Evolutionary conservation across 2,888 invertebrate genomes (phyloP), one percentile per base, ranked within the genome.

Genomic region (Scrobipalpa atriplicella): DNA sequence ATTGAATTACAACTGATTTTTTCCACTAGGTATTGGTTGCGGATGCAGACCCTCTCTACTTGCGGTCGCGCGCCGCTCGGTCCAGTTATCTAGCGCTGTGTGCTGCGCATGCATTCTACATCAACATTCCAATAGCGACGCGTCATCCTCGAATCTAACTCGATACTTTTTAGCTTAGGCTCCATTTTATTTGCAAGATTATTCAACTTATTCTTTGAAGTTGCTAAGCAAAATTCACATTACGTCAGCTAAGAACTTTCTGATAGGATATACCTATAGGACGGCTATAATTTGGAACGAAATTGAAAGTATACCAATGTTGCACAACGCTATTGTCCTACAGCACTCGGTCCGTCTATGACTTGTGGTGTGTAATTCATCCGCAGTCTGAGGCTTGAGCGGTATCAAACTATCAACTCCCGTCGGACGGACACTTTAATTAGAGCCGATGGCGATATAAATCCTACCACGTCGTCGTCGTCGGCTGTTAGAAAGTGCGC

Each of bases 321-420:
- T 88, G 80, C 86, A 82, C 80, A 88, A 87, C 78, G 75, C 83
- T 72, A 87, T 89, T 89, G 88, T 88, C 83, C 83, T 79, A 80
- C 73, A 71, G 73, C 74, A 71, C 71, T 72, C 71, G 74, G 72
- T 73, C 67, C 71, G 73, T 75, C 68, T 56, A 67, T 66, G 67
- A 75, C 72, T 74, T 66, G 77, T 72, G 73, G 76, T 80, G 69
- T 78, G 80, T 83, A 81, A 83, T 82, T 83, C 81, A 79, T 77
- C 77, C 74, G 78, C 76, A 74, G 76, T 82, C 75, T 77, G 74
- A 71, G 73, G 76, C 82, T 75, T 77, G 74, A 72, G 73, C 70
- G 71, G 72, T 69, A 68, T 70, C 68, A 66, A 66, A 68, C 68
- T 72, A 70, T 68, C 66, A 73, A 79, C 72, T 81, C 78, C 76